These are phyloP conservation scores for Podarcis siculus DNA, from an alignment of 2,797 vertebrate species.

Conservation along the genomic window DNA sequence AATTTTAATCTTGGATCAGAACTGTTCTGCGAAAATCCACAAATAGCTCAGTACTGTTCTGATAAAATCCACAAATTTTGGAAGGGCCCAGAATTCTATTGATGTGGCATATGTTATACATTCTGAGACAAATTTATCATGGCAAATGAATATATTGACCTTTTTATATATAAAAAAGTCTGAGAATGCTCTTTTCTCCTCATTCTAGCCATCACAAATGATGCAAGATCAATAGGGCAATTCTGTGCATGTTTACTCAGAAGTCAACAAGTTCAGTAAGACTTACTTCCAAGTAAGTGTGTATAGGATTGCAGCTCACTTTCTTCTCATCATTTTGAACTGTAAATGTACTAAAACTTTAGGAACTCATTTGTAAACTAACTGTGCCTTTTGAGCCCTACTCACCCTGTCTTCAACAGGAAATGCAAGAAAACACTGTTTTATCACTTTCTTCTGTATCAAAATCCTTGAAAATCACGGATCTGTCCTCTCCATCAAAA, in stretches of 20 bases:
- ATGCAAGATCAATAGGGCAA: neutral
- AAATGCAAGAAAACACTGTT: neutral
- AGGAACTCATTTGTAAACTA: neutral
- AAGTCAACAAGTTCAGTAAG: neutral
- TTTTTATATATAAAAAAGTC: too few species aligned
- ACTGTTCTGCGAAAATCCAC: constrained; percentile 6
- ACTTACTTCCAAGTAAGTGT: neutral
- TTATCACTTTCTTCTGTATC: neutral
- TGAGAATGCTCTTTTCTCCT: neutral
- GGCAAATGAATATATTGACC: neutral
- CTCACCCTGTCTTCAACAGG: neutral
- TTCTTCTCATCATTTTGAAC: neutral
- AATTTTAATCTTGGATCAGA: constrained; percentile 15
- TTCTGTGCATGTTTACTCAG: neutral
- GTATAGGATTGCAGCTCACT: neutral
- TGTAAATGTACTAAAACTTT: neutral
- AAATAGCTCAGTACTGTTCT: constrained; percentile 29
- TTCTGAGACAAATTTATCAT: neutral
- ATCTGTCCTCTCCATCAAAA: neutral
- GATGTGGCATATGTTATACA: constrained; percentile 42
- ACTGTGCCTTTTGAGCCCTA: neutral
- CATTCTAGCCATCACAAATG: neutral
- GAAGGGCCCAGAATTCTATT: constrained; percentile 13
- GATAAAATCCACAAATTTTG: constrained; percentile 36
- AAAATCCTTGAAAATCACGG: neutral